Conservation (phyloP, 1,140 invertebrate species). For the Popillia japonica region DNA sequence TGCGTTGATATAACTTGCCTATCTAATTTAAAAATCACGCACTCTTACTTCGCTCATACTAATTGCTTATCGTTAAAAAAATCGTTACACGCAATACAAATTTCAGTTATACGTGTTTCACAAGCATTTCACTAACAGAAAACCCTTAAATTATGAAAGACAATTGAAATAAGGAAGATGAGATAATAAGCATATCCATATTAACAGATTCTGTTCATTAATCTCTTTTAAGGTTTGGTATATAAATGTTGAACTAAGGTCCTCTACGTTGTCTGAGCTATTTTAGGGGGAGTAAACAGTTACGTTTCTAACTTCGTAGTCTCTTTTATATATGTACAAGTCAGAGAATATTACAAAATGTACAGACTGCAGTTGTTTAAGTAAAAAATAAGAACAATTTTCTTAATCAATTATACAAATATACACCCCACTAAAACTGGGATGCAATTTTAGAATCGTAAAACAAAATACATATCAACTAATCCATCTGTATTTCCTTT, state of each 20-base stretch:
- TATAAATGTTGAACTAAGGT: not conserved
- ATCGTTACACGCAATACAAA: not conserved
- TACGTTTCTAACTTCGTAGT: not conserved
- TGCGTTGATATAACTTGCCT: constrained; percentile 5
- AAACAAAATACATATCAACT: constrained; percentile 32
- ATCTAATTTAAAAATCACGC: constrained; percentile 28
- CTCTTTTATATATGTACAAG: constrained; percentile 5
- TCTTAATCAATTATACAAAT: constrained; percentile 54
- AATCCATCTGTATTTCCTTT: constrained; percentile 36
- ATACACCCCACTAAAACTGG: constrained; percentile 62
- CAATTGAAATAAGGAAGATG: constrained; percentile 10
- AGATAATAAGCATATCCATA: not conserved
- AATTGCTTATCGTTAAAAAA: not conserved
- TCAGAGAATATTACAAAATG: constrained; percentile 56
- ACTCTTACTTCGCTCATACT: constrained; percentile 4
- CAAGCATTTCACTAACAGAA: not conserved
- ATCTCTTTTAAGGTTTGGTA: too few relatives aligned
- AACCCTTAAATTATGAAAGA: constrained; percentile 19
- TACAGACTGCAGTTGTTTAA: constrained; percentile 58
- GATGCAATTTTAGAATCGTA: constrained; percentile 46
- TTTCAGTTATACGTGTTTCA: constrained; percentile 15
- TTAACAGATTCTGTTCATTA: not conserved
- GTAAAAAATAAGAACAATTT: constrained; percentile 54
- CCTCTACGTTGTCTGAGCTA: not conserved
- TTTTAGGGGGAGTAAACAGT: not conserved